These are phyloP conservation scores for Thereva nobilitata DNA, from an alignment of 2,888 invertebrate species.

Conservation along the genomic window DNA sequence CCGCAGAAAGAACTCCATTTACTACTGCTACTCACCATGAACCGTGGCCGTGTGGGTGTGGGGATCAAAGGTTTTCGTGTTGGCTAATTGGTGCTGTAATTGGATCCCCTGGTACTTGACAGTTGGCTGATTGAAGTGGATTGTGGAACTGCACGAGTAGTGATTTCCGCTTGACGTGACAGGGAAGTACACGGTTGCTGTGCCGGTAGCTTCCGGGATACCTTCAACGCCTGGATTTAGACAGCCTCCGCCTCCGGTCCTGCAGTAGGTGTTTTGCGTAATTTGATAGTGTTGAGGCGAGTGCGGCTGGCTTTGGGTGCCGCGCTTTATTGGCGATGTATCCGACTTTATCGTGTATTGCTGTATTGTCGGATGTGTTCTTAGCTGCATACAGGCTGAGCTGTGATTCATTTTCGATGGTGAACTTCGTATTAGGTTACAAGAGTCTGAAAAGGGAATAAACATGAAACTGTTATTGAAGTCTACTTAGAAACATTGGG, in stretches of 20 bases:
- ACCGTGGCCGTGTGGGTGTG: slow-evolving; percentile 55
- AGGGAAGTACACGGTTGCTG: slow-evolving; percentile 57
- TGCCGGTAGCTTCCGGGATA: slow-evolving; percentile 36
- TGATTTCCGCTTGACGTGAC: slow-evolving; percentile 42
- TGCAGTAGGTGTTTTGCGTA: slow-evolving; percentile 43
- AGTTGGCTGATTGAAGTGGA: slow-evolving; percentile 50
- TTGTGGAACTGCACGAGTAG: slow-evolving; percentile 41
- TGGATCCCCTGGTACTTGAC: slow-evolving; percentile 57
- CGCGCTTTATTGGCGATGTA: slow-evolving; percentile 41
- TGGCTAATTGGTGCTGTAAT: slow-evolving; percentile 38
- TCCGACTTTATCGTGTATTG: slow-evolving; percentile 42
- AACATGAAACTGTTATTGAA: neutral
- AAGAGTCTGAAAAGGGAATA: slow-evolving; percentile 50
- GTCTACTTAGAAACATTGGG: too few relatives aligned
- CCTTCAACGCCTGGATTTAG: slow-evolving; percentile 36
- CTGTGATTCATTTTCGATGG: slow-evolving; percentile 51
- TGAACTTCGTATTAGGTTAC: slow-evolving; percentile 54
- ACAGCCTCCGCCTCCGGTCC: slow-evolving; percentile 28
- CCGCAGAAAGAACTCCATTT: neutral
- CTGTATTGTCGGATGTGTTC: slow-evolving; percentile 43
- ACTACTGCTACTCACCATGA: slow-evolving; percentile 52
- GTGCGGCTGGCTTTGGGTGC: slow-evolving; percentile 43
- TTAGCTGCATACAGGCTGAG: slow-evolving; percentile 49
- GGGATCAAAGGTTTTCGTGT: slow-evolving; percentile 31
- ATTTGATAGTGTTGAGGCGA: slow-evolving; percentile 40